These are phyloP conservation scores for Drosophila gaucha DNA, from an alignment of 2,888 invertebrate species.

Conservation along the genomic window DNA sequence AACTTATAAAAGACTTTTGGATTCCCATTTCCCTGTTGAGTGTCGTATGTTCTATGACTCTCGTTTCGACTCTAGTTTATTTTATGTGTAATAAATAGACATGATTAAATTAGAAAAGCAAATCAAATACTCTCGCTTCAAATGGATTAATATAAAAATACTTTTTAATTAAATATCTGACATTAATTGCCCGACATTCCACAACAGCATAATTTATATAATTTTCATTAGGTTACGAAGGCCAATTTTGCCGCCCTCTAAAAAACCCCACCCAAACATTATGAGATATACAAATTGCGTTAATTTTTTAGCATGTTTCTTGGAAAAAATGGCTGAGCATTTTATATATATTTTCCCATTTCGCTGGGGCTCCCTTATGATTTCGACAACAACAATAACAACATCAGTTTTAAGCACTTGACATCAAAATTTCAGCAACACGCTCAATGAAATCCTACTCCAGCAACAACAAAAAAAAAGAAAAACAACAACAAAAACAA, in stretches of 20 bases:
- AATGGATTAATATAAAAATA: constrained; percentile 2
- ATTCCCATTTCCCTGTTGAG: background rate
- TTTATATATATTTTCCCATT: constrained; percentile 19
- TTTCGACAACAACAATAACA: constrained; percentile 46
- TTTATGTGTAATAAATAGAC: too few species aligned
- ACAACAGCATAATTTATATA: constrained; percentile 48
- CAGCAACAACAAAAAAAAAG: constrained; percentile 13
- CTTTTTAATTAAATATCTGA: constrained; percentile 25
- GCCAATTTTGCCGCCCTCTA: constrained; percentile 9
- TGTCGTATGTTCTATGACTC: background rate
- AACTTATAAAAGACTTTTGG: background rate
- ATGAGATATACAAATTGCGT: constrained; percentile 69
- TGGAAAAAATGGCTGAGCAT: constrained; percentile 50
- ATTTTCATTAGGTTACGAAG: constrained; percentile 40
- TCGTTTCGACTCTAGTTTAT: too few species aligned
- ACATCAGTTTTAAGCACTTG: constrained; percentile 67
- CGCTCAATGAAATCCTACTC: constrained; percentile 47
- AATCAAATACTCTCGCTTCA: background rate
- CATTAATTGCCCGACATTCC: constrained; percentile 20
- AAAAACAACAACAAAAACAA: constrained; percentile 11
- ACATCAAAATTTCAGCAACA: constrained; percentile 62
- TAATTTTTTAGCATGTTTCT: constrained; percentile 65
- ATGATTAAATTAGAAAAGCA: too few species aligned
- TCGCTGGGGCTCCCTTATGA: constrained; percentile 49
- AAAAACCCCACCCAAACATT: constrained; percentile 28